Evolutionary conservation across 2,888 invertebrate species (phyloP), one percentile per base, ranked within the genome.

Genomic region (Aphodius granarius): DNA sequence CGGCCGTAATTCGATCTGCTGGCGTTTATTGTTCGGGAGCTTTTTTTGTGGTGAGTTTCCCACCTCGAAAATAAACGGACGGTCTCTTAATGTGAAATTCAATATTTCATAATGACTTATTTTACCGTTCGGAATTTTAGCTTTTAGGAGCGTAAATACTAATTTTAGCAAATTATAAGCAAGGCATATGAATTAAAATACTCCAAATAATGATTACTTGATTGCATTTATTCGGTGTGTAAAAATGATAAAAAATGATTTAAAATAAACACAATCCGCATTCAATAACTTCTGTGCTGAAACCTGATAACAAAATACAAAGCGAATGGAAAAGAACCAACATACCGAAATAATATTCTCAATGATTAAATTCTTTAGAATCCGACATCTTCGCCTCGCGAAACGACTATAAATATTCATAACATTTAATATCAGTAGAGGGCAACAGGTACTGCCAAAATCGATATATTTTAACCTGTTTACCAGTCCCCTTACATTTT

Each of bases 361-460:
- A 43, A 43, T 6, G 2, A 43, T 43, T 43, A 43, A 2, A 43
- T 43, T 43, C 13, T 43, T 13, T 1, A 43, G 43, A 43, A 43
- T 6, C 9, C 43, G 43, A 43, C 43, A 13, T 13, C 43, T 6
- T 9, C 43, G 43, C 43, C 13, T 2, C 43, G n/a, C n/a, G 76
- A 78, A 78, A 78, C 76, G 76, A 63, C 76, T 77, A 78, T 78
- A 78, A 77, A 78, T 78, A 78, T 78, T 77, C 78, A 78, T 78
- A 74, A 78, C 74, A 74, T 78, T 78, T 77, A 78, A 78, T 78
- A 78, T 78, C 76, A 76, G n/a, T n/a, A 78, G 76, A 78, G 75
- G 75, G 76, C 78, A 78, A 78, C 78, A 78, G 78, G 78, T 78
- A 77, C 75, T 75, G 64, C 75, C 72, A 74, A 77, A 78, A 43